These are phyloP conservation scores for Sepioteuthis lessoniana DNA, from an alignment of 2,888 invertebrate genomes.

Conservation along the genomic window DNA sequence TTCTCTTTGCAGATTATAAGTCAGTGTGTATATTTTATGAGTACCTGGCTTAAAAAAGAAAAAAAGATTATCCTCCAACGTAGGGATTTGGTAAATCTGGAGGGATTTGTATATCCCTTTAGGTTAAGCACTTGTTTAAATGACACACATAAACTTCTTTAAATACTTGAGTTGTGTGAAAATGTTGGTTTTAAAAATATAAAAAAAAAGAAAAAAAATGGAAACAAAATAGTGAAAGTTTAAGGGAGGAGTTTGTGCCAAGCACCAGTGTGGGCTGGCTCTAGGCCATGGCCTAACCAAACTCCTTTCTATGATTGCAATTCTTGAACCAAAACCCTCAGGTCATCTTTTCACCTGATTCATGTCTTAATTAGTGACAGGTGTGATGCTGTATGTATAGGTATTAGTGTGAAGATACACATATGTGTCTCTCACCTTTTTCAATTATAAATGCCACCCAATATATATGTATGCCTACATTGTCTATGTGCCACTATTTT, in stretches of 20 bases:
- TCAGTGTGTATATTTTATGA: background rate
- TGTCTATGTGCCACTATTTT: too few species aligned
- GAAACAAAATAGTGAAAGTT: background rate
- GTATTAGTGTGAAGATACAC: background rate
- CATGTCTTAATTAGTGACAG: background rate
- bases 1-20: background rate
- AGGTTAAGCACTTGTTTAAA: background rate
- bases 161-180: background rate
- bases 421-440: too few species aligned
- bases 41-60: background rate
- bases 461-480: too few species aligned
- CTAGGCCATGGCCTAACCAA: background rate
- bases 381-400: background rate
- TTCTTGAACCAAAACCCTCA: background rate
- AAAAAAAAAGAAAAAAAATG: background rate
- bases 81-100: background rate
- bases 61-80: background rate
- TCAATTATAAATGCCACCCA: too few species aligned
- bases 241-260: background rate
- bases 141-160: background rate
- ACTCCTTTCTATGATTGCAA: background rate
- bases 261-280: background rate
- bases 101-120: background rate
- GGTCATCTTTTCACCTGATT: background rate
- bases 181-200: too few species aligned